Base-by-base conservation (phyloP, 1,140 invertebrate species). In the Drosophila ambigua region DNA sequence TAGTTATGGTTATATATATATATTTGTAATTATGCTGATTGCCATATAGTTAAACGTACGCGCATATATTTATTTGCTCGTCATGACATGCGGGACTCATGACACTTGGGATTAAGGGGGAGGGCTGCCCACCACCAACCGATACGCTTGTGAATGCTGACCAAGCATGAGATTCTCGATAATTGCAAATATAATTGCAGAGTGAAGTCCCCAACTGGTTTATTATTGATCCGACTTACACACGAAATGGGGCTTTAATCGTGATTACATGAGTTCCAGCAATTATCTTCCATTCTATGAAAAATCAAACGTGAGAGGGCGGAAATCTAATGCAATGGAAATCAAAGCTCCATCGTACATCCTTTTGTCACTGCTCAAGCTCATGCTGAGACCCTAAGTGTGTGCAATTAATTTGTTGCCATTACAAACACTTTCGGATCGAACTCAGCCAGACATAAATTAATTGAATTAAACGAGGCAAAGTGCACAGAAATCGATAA, bases 11-110 rank as follows among this genome's bases (percentile, higher is more conserved):
- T 13, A 4, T 39, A 2, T 45, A 31, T 60, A 53, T 43, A 61
- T 59, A 62, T 69, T 26, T 71, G 68, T 69, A 77, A 77, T 84
- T 77, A 74, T 81, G 61, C 69, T 77, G 61, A 80, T 73, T 85
- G 82, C 63, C 48, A 24, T 51, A 48, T 50, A 39, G 11, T 39
- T 13, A 35, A 35, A 11, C 31, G 4, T 11, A 11, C 31, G 31
- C 11, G 31, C 11, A 69, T 64, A 52, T 60, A 58, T 59, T 79
- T 61, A 48, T 76, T 51, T 13, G 3, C 35, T 48, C 44, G 54
- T 23, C 45, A 46, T 52, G 54, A 55, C 60, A 48, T 57, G 67
- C 62, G 78, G 55, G 46, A 55, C 58, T 46, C 59, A 55, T 60
- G 59, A 41, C 50, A 51, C 39, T 49, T 73, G 58, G 67, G 61